These are phyloP conservation scores for Dascyllus trimaculatus DNA, from an alignment of 2,113 vertebrate species.

Conservation along the genomic window DNA sequence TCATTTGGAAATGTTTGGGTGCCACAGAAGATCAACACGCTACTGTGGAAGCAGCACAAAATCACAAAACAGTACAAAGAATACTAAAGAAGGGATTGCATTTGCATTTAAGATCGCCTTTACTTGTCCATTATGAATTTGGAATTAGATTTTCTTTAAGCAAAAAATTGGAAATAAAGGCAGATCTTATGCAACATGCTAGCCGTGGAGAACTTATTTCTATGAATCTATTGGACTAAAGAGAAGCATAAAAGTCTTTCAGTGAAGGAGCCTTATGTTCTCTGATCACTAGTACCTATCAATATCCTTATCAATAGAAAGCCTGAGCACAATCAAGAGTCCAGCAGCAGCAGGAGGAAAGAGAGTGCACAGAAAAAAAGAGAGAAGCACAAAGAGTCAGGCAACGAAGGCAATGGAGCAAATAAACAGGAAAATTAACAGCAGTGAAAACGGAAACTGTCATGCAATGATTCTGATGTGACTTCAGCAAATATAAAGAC, in stretches of 20 bases:
- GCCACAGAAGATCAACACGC: constrained; percentile 34
- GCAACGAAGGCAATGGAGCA: constrained; percentile 72
- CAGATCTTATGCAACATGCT: constrained; percentile 52
- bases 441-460: constrained; percentile 61
- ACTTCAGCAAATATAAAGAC: constrained; percentile 37
- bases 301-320: constrained; percentile 99
- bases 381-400: constrained; percentile 79
- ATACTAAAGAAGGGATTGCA: constrained; percentile 3
- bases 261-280: constrained; percentile 84
- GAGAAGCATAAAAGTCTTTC: constrained; percentile 85
- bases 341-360: constrained; percentile 85
- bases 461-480: constrained; percentile 53
- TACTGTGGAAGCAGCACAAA: constrained; percentile 15
- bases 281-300: constrained; percentile 92
- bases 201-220: constrained; percentile 49
- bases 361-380: constrained; percentile 74
- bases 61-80: constrained; percentile 29
- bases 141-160: neutral
- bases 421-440: constrained; percentile 56
- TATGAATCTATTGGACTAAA: constrained; percentile 48
- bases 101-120: constrained; percentile 54
- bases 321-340: constrained; percentile 92
- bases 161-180: constrained; percentile 34
- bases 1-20: constrained; percentile 18
- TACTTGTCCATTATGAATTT: constrained; percentile 5